Evolutionary conservation across 2,888 invertebrate genomes (phyloP).

Genomic region (Lasius fuliginosus): DNA sequence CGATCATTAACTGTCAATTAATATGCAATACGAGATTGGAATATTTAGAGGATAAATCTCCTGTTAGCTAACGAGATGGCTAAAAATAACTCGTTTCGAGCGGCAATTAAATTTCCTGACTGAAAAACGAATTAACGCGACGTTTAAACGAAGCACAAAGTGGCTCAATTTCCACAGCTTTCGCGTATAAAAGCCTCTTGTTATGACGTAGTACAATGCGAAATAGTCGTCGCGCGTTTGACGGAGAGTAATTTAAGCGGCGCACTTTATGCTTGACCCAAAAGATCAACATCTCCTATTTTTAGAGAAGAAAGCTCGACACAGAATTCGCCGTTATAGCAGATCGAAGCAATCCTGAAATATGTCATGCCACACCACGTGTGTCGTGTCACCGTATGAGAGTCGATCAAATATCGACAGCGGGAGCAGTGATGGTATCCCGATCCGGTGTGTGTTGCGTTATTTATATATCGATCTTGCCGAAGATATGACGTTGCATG

Average conservation of each 20-base stretch:
- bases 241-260: slow-evolving; percentile 37
- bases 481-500: background rate
- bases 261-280: slow-evolving; percentile 26
- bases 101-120: slow-evolving; percentile 41
- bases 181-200: slow-evolving; percentile 17
- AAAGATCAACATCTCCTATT: slow-evolving; percentile 45
- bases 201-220: slow-evolving; percentile 4
- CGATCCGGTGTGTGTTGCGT: background rate
- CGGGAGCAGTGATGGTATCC: background rate
- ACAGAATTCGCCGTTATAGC: slow-evolving; percentile 8
- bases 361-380: background rate
- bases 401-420: slow-evolving; percentile 48
- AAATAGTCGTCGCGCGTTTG: background rate
- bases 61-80: background rate
- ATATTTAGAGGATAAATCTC: background rate
- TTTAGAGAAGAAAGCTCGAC: slow-evolving; percentile 32
- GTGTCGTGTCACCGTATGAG: slow-evolving; percentile 4
- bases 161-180: slow-evolving; percentile 22
- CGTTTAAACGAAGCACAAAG: slow-evolving; percentile 10
- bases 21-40: background rate
- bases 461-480: slow-evolving; percentile 28
- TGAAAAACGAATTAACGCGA: slow-evolving; percentile 42
- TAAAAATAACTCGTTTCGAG: slow-evolving; percentile 37
- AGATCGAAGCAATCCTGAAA: background rate
- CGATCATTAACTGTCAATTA: slow-evolving; percentile 3